Conservation (phyloP, 1,140 invertebrate species). For the Asbolus verrucosus region DNA sequence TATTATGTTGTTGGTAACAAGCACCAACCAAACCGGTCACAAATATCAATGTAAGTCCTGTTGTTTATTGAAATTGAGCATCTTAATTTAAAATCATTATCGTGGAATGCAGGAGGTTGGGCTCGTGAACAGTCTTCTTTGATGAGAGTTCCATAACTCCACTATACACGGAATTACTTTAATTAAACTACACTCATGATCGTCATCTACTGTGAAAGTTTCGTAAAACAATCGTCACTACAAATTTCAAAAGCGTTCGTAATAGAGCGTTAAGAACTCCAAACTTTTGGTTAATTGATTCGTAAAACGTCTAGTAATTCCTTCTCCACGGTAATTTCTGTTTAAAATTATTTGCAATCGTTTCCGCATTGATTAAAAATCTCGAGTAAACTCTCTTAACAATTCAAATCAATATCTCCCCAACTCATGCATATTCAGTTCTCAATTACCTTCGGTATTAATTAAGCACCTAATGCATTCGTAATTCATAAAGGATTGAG, state of each 20-base stretch:
- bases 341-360: neutral
- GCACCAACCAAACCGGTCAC: too few species aligned
- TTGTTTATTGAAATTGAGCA: too few species aligned
- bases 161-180: neutral
- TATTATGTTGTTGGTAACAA: too few species aligned
- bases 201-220: neutral
- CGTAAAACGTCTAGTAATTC: neutral
- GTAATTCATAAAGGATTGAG: neutral
- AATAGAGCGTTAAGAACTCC: neutral
- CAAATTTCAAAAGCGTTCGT: neutral
- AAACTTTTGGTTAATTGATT: neutral
- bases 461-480: slow-evolving; percentile 5
- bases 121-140: too few species aligned
- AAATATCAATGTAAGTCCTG: too few species aligned
- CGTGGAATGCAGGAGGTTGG: too few species aligned
- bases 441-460: neutral
- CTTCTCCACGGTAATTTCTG: neutral
- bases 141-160: slow-evolving; percentile 4
- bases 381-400: neutral
- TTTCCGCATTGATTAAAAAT: neutral
- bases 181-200: slow-evolving; percentile 1
- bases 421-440: neutral
- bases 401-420: neutral
- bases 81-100: too few species aligned
- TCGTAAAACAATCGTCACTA: too few species aligned